Evolutionary conservation across 2,797 vertebrate genomes (phyloP), one percentile per base, ranked within the genome.

Genomic region (Hylomyscus alleni): DNA sequence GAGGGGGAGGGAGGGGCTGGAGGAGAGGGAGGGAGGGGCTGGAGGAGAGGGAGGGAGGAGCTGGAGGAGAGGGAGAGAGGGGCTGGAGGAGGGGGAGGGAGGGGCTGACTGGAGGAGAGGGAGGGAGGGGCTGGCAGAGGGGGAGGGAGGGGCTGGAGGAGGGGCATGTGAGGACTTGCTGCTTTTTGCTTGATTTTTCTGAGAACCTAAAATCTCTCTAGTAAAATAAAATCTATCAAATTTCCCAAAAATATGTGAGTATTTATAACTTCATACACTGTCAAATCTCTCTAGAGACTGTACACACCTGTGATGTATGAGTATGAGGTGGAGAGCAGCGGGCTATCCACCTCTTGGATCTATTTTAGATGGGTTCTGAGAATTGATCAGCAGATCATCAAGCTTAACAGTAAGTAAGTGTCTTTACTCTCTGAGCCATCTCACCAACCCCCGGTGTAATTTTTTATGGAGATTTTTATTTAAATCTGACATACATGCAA

Each of bases 381-480:
- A 34, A 72, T 5, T 29, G 67, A 72, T 37, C 84, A 52, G 11
- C 11, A 67, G 83, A 24, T 69, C 31, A 24, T n/a, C 44, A 15
- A 40, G 14, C 34, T 86, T 9, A 6, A 34, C 19, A n/a, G 52
- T 37, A 10, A 26, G 12, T 26, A 10, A 26, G 7, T 37, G 84
- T 34, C 50, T 72, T 19, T 37, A 15, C 84, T 47, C n/a, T 10
- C 84, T 11, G 47, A 6, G 22, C 20, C 47, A 52, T 54, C 50
- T 40, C 34, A 11, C 22, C 34, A 29, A 34, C 50, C 24, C 67
- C 73, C 19, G 60, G 62, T 50, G 37, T 62, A 56, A 76, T 84
- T 80, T 92, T 95, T 93, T 37, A 77, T 56, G 90, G 83, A 93
- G 37, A 88, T 92, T 89, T 56, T 88, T 75, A 58, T 73, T 86